Evolutionary conservation across 2,113 vertebrate species (phyloP).

Genomic region (Himantopus leucocephalus): DNA sequence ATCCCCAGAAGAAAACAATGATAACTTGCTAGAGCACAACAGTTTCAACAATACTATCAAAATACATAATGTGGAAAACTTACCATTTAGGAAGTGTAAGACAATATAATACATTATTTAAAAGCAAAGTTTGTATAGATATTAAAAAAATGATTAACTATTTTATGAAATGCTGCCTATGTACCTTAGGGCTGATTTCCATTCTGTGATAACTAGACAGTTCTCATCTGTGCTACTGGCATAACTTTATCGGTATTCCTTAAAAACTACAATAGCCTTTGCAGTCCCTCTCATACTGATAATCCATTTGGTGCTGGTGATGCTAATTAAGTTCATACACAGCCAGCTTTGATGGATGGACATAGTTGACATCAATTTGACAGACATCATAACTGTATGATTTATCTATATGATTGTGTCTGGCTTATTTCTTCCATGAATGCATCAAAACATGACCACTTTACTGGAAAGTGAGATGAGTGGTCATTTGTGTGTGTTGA

Average conservation of each 20-base stretch:
- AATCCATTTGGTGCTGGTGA: background rate
- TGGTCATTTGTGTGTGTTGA: background rate
- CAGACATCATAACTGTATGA: background rate
- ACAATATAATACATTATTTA: background rate
- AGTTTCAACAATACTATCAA: background rate
- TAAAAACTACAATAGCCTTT: background rate
- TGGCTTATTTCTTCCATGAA: background rate
- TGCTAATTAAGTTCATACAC: background rate
- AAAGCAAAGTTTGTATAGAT: background rate
- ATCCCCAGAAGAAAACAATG: constrained; percentile 12
- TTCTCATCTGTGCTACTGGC: background rate
- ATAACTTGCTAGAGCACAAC: background rate
- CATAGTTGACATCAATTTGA: background rate
- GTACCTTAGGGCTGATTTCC: background rate
- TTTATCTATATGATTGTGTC: background rate
- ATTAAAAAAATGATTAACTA: background rate
- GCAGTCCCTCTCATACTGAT: background rate
- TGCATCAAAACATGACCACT: background rate
- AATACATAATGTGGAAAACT: background rate
- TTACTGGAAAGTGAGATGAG: background rate
- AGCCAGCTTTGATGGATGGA: background rate
- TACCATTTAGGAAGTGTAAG: background rate
- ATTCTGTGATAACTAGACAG: background rate
- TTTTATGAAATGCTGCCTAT: background rate
- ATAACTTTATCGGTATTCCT: background rate